Base-by-base conservation (phyloP, 2,113 vertebrate species). In the Monarcha castaneiventris region DNA sequence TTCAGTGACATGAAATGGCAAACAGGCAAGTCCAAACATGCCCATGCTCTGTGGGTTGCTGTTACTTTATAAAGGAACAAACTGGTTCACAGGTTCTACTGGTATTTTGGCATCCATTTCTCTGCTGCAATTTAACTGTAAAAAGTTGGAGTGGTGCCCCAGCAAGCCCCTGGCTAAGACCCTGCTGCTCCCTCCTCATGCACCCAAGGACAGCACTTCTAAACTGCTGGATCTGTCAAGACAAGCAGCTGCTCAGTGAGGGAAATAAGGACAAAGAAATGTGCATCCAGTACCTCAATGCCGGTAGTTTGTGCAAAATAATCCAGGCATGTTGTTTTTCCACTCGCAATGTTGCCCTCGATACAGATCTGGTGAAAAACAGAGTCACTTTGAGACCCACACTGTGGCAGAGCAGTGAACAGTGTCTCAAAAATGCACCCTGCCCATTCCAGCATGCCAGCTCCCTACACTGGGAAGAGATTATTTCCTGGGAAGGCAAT, bases 281-380 rank as follows among this genome's bases (percentile, higher is more conserved):
- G 43, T 25, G 67, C 48, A 72, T 11, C 21, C 62, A 44, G 11
- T 98, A 99, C 99, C 98, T 99, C 98, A 6, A 99, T 97, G 35
- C 94, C 97, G 51, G 96, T 95, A 1, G 98, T 98, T 89, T 97
- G 98, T 85, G 98, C 97, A 96, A 99, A 99, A 94, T 99, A 99
- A 62, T 99, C 98, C 96, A 99, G 97, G 95, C 99, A 99, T 1
- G 99, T 99, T 1, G 99, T 99, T 96, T 99, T 99, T 46, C 99
- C 99, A 33, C 99, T 99, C 6, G 99, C 99, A 87, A 99, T 99
- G 93, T 99, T 99, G 52, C 99, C 99, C 84, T 99, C 99, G 0
- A 99, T 83, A 54, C 98, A 99, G 75, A 99, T 97, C 99, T 99
- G 96, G 63, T 84, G 89, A 97, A 93, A 96, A 89, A 93, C 32